These are phyloP conservation scores for Julus scanicus DNA, from an alignment of 2,888 invertebrate genomes.

Conservation along the genomic window DNA sequence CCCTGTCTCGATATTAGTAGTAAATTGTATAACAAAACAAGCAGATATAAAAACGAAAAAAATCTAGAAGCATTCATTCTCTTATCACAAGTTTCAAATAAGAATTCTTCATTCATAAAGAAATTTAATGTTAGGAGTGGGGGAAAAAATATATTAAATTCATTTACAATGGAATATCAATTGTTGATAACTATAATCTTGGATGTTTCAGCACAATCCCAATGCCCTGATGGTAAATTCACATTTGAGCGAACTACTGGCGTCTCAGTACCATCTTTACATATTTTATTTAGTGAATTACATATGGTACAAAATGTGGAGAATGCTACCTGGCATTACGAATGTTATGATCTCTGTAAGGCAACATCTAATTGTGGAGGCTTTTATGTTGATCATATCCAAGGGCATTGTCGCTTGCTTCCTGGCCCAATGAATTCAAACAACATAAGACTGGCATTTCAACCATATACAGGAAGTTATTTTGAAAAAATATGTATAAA, in stretches of 20 bases:
- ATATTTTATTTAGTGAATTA: slow-evolving; percentile 45
- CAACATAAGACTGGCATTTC: slow-evolving; percentile 8
- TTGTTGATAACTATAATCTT: not conserved
- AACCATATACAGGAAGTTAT: slow-evolving; percentile 60
- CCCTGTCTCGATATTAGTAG: not conserved
- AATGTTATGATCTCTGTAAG: slow-evolving; percentile 46
- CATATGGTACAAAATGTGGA: not conserved
- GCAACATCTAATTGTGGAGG: slow-evolving; percentile 52
- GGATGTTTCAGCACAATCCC: slow-evolving; percentile 31
- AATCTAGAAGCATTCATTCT: too few species aligned
- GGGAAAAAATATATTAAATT: not conserved
- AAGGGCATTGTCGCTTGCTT: slow-evolving; percentile 48
- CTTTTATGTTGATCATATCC: slow-evolving; percentile 50
- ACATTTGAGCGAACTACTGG: slow-evolving; percentile 51
- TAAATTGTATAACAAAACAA: not conserved
- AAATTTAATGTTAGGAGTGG: not conserved
- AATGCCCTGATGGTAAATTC: slow-evolving; percentile 1
- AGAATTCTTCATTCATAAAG: not conserved
- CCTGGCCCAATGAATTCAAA: not conserved
- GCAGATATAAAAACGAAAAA: too few species aligned
- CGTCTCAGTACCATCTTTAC: slow-evolving; percentile 20
- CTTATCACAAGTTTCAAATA: not conserved
- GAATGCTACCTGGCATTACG: slow-evolving; percentile 36
- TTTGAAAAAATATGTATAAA: slow-evolving; percentile 66
- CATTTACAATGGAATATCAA: not conserved